These are phyloP conservation scores for Ennomos quercinarius DNA, from an alignment of 2,888 invertebrate species.

Conservation along the genomic window DNA sequence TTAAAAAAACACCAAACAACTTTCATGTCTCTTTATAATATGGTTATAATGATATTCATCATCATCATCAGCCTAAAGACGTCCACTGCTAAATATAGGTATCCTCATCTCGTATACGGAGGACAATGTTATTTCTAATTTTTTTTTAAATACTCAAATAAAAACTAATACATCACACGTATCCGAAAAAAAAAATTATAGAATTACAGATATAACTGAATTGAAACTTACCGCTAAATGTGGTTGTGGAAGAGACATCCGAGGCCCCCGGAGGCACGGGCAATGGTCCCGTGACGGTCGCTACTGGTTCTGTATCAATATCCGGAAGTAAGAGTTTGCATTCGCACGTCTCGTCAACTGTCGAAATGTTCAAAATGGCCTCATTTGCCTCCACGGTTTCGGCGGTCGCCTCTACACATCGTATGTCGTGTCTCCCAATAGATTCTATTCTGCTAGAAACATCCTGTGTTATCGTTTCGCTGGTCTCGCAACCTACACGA, in stretches of 20 bases:
- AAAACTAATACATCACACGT: no score
- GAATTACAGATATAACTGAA: not conserved
- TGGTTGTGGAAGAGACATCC: conserved; percentile 41
- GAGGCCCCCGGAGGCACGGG: conserved; percentile 68
- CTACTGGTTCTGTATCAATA: conserved; percentile 27
- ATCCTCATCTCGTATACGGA: no score
- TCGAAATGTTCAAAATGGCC: conserved; percentile 6
- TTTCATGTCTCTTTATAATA: no score
- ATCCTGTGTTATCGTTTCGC: conserved; percentile 27
- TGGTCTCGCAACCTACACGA: conserved; percentile 37
- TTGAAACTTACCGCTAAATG: conserved; percentile 46
- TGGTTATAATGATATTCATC: no score
- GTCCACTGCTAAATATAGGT: no score
- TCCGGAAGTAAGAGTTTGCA: conserved; percentile 9
- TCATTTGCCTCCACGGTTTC: conserved; percentile 9
- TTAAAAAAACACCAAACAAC: no score
- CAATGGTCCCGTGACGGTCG: conserved; percentile 58
- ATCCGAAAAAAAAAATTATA: no score
- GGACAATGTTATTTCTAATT: no score
- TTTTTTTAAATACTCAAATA: no score
- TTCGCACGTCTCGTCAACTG: conserved; percentile 5
- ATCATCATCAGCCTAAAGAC: no score
- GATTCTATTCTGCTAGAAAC: no score
- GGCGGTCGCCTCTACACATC: conserved; percentile 13
- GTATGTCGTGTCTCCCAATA: not conserved